phyloP scores from a whole-genome alignment of 2,113 vertebrate species.

The Melanerpes aurifrons region DNA sequence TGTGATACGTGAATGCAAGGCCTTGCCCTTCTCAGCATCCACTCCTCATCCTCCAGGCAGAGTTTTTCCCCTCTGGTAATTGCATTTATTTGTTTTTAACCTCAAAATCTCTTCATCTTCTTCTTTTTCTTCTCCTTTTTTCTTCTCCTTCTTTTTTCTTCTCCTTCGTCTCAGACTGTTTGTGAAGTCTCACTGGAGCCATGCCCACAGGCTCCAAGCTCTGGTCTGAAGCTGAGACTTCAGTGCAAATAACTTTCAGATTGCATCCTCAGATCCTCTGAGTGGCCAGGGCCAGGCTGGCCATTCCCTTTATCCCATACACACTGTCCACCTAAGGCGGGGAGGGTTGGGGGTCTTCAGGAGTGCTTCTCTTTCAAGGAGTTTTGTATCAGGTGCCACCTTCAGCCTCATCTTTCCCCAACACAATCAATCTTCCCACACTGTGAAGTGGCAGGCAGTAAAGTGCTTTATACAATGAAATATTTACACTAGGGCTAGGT shows the following conservation, averaged over 20 bases:
- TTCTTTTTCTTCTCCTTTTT: no score
- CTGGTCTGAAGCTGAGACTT: slow-evolving; percentile 70
- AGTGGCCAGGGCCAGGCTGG: slow-evolving; percentile 45
- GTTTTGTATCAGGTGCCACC: not conserved
- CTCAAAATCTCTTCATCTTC: slow-evolving; percentile 42
- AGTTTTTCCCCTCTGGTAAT: slow-evolving; percentile 35
- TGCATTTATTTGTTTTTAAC: not conserved
- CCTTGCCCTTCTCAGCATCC: not conserved
- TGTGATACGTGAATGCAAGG: slow-evolving; percentile 52
- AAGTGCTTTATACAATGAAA: slow-evolving; percentile 88
- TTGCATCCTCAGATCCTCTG: slow-evolving; percentile 41
- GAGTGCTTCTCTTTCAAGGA: slow-evolving; percentile 70
- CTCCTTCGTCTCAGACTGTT: not conserved
- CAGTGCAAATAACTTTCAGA: slow-evolving; percentile 68
- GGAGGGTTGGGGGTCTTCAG: not conserved
- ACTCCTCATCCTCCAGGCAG: slow-evolving; percentile 34
- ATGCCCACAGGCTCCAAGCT: slow-evolving; percentile 42
- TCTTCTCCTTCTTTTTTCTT: not conserved
- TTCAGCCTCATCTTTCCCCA: slow-evolving; percentile 52
- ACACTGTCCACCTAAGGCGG: not conserved
- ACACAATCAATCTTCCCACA: slow-evolving; percentile 55
- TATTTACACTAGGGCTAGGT: slow-evolving; percentile 67
- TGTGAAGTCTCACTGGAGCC: slow-evolving; percentile 20
- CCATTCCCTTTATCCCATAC: slow-evolving; percentile 32
- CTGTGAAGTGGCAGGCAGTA: slow-evolving; percentile 75